Evolutionary conservation across 2,113 vertebrate species (phyloP), one percentile per base, ranked within the genome.

Genomic region (Dasypus novemcinctus): DNA sequence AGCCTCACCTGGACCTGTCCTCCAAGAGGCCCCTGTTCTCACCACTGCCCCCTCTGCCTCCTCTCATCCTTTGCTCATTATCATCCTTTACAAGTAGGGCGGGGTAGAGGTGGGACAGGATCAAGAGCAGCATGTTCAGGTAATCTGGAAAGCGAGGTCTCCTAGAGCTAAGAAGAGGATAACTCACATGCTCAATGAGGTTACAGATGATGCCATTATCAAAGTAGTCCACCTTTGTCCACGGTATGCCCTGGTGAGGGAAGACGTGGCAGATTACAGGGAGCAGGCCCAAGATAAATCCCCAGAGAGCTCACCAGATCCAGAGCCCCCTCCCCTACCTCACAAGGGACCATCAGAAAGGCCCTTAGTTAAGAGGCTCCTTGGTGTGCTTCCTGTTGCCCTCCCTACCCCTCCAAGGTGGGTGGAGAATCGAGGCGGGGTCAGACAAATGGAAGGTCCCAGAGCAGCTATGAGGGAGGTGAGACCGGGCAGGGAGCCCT

Each of bases 171-270:
- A 90, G 36, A 87, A 43, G 59, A 93, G n/a, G 23, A 4, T 3
- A 76, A 98, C 98, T 99, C 97, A 99, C 98, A 0, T 98, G 97
- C 93, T 99, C 99, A 0, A 99, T 99, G 87, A 99, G 95, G 79
- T 98, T 97, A 81, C 99, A 99, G 98, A 99, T 99, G 95, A 98
- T 98, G 96, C 86, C 92, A 75, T 99, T 99, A 97, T 99, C 98
- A 0, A 98, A 99, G 85, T 98, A 99, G 36, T 98, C 97, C 95
- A 99, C 98, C 0, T 97, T 97, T 7, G 95, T 98, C 99, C 99
- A 99, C 0, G 96, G 87, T 90, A 99, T 99, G 69, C 99, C 98
- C 99, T 99, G 96, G 76, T 43, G 94, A 72, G 15, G 25, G 43
- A 61, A 95, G 72, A 86, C 13, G 20, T 4, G 49, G 52, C 41